Conservation (phyloP, 2,113 vertebrate species). For the Craseonycteris thonglongyai region DNA sequence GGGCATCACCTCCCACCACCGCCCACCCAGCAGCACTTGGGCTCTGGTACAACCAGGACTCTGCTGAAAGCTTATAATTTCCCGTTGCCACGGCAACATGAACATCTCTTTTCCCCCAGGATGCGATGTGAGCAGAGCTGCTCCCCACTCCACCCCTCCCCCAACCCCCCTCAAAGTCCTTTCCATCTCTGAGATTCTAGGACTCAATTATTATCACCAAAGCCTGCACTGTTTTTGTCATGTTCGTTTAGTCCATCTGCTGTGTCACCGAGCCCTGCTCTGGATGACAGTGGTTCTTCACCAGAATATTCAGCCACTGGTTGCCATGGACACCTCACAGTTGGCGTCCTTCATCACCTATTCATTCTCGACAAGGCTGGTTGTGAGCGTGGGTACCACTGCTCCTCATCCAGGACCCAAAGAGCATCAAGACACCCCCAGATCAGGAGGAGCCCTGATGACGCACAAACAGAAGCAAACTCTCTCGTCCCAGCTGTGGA, state of each 20-base stretch:
- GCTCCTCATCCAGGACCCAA: neutral
- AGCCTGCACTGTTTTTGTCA: neutral
- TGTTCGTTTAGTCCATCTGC: neutral
- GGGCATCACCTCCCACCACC: neutral
- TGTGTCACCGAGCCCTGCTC: neutral
- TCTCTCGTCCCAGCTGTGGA: neutral
- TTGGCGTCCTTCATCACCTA: conserved; percentile 19
- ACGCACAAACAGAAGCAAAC: neutral
- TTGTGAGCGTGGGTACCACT: conserved; percentile 4
- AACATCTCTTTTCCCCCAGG: neutral
- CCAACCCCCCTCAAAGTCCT: neutral
- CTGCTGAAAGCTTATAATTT: neutral
- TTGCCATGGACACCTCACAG: conserved; percentile 54
- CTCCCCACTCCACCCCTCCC: neutral
- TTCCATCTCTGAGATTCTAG: conserved; percentile 2
- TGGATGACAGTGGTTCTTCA: neutral
- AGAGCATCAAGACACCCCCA: neutral
- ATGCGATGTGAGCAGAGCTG: neutral
- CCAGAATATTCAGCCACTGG: neutral
- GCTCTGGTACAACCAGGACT: neutral
- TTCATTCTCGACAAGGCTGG: neutral
- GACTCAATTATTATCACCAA: neutral
- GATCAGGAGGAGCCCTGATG: neutral
- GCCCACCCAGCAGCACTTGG: neutral
- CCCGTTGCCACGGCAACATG: neutral